phyloP scores from a whole-genome alignment of 2,113 vertebrate genomes.

The Heterotilapia buettikoferi region DNA sequence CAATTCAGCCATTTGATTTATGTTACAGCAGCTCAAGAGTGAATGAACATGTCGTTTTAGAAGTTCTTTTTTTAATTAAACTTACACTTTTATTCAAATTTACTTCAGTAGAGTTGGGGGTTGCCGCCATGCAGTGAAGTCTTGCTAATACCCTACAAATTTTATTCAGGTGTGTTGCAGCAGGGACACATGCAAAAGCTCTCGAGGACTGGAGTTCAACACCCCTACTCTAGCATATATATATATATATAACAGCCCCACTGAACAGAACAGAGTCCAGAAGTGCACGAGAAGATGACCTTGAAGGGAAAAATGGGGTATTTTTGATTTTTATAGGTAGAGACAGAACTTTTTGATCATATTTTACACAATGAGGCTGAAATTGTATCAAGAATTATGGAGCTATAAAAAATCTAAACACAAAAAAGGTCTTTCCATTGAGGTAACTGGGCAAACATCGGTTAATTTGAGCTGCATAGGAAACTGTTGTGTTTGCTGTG shows the following conservation, averaged over 20 bases:
- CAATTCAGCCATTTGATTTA: background rate
- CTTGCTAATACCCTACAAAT: background rate
- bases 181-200: background rate
- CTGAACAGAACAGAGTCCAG: background rate
- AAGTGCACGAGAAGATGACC: background rate
- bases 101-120: background rate
- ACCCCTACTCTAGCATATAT: background rate
- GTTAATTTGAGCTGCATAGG: background rate
- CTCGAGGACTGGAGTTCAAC: background rate
- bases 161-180: background rate
- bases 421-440: background rate
- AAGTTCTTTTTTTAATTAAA: background rate
- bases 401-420: background rate
- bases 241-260: background rate
- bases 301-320: background rate
- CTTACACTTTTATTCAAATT: background rate
- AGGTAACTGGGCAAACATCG: accelerated
- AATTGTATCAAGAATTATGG: background rate
- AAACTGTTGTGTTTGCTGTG: background rate
- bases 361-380: accelerated
- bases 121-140: background rate
- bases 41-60: background rate
- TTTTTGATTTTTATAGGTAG: background rate
- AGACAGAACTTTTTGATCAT: accelerated
- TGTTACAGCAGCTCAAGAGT: background rate